phyloP scores from a whole-genome alignment of 2,113 vertebrate species.

The Rhinolophus ferrumequinum region DNA sequence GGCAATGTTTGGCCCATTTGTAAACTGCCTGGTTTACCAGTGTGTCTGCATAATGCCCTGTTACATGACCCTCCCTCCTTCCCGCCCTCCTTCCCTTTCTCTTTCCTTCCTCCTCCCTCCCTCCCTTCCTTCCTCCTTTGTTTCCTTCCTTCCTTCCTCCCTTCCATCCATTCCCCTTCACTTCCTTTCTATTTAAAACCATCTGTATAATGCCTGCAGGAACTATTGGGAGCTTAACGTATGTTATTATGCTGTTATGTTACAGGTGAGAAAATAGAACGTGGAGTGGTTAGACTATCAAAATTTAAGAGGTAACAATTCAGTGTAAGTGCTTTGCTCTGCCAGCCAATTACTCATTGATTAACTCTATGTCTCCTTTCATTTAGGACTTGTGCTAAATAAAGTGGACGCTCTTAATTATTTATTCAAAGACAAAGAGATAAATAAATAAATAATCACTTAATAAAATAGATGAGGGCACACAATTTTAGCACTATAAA shows the following conservation, averaged over 20 bases:
- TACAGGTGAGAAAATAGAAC: background rate
- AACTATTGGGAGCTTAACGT: background rate
- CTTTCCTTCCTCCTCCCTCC: background rate
- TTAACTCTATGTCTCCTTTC: background rate
- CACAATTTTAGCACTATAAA: background rate
- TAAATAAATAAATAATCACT: background rate
- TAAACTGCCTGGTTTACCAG: background rate
- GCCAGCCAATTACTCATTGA: background rate
- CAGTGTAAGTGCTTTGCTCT: background rate
- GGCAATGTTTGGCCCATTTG: background rate
- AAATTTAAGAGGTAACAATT: background rate
- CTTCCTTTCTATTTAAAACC: background rate
- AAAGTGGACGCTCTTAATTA: slow-evolving; percentile 4
- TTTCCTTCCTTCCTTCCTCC: fast-evolving
- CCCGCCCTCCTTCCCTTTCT: background rate
- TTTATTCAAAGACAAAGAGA: background rate
- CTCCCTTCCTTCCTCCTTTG: fast-evolving
- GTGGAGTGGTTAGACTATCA: background rate
- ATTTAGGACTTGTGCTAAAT: slow-evolving; percentile 16
- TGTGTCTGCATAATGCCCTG: too few relatives aligned
- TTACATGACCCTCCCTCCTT: background rate
- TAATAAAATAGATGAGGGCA: slow-evolving; percentile 7
- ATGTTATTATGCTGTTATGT: background rate
- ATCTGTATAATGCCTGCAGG: background rate
- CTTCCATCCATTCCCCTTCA: fast-evolving